Evolutionary conservation across 2,113 vertebrate genomes (phyloP), one percentile per base, ranked within the genome.

Genomic region (Hipposideros armiger): DNA sequence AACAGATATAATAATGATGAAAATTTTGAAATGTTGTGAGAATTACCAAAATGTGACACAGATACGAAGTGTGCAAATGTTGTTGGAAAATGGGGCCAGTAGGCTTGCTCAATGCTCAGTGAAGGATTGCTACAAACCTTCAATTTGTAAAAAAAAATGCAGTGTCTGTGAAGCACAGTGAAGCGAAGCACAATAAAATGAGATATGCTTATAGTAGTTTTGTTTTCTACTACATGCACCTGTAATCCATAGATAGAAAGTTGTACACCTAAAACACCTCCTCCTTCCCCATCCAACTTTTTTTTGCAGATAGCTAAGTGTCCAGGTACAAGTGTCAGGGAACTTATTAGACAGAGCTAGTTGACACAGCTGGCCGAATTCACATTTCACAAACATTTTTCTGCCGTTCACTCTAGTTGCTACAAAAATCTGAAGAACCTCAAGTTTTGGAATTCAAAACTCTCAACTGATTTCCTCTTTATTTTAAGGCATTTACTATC

Each of bases 371-470:
- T 50, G 3, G 66, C 74, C 11, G 32, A 40, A 78, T 36, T 0
- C 22, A 0, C 7, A 10, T 3, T 84, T 50, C 26, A 17, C n/a
- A 70, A 7, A 47, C 16, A 19, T 24, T 70, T 87, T 82, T 72
- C 28, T 60, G 56, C 8, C 69, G 5, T 40, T 93, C 52, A 9
- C 2, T 22, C 14, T 73, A 54, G 8, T 78, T 28, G 1, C 3
- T 87, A 91, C 36, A 47, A 86, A 96, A 94, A 94, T 76, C 58
- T 60, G n/a, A 42, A 87, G 9, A 67, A 2, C 22, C 17, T 87
- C 16, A 8, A 19, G 30, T 56, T 76, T 82, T 28, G 78, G 36
- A 91, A 78, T 91, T 77, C 24, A 76, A 54, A 82, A 72, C 69
- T 77, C 45, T 52, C 13, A 82, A 8, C 8, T 67, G 22, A 60